phyloP scores from a whole-genome alignment of 2,797 vertebrate genomes.

The Sus cebifrons region DNA sequence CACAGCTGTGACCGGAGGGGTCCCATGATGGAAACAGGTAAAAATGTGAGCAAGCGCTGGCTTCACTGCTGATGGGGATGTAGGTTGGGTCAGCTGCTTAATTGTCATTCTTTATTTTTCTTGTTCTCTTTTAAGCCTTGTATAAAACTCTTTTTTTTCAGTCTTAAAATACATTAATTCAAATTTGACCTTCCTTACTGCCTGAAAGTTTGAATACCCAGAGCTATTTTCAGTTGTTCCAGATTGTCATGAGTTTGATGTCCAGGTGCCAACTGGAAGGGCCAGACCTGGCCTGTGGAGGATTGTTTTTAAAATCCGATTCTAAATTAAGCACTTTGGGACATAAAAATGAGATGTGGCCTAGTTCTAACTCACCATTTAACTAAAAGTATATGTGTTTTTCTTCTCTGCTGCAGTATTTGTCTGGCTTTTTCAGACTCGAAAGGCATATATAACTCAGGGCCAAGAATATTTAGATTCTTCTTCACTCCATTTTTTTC shows the following conservation, averaged over 20 bases:
- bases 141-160: conserved; percentile 49
- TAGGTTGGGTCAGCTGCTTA: neutral
- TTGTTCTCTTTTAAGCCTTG: conserved; percentile 53
- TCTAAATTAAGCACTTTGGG: conserved; percentile 83
- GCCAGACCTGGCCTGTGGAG: conserved; percentile 79
- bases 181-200: conserved; percentile 76
- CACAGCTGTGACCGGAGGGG: neutral
- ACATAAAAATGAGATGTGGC: conserved; percentile 79
- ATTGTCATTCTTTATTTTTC: conserved; percentile 11
- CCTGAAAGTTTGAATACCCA: conserved; percentile 68
- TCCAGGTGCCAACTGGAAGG: conserved; percentile 80
- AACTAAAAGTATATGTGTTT: conserved; percentile 73
- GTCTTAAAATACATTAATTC: conserved; percentile 68
- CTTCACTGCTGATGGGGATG: neutral
- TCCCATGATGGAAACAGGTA: neutral
- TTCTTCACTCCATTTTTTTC: conserved; percentile 46
- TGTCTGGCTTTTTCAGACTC: conserved; percentile 65
- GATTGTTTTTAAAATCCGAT: conserved; percentile 83
- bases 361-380: conserved; percentile 81
- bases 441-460: conserved; percentile 43
- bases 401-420: conserved; percentile 76
- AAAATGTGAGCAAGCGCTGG: neutral
- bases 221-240: conserved; percentile 84
- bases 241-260: conserved; percentile 82
- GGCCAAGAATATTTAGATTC: conserved; percentile 59